These are phyloP conservation scores for Endomychus coccineus DNA, from an alignment of 2,888 invertebrate genomes.

Conservation along the genomic window DNA sequence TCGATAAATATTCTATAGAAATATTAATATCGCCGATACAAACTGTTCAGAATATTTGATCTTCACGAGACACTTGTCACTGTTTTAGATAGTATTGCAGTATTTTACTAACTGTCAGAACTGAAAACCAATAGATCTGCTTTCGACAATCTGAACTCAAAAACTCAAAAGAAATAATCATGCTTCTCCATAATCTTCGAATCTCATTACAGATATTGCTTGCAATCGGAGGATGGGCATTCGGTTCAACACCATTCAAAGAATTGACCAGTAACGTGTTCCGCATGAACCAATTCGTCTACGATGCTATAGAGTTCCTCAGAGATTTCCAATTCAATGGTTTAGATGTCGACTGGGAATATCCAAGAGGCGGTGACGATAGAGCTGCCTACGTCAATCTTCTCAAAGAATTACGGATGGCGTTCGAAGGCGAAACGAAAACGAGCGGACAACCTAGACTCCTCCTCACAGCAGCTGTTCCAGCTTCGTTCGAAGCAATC, in stretches of 20 bases:
- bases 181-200: too few species aligned
- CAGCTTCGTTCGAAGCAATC: slow-evolving; percentile 88
- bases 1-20: too few species aligned
- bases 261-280: slow-evolving; percentile 85
- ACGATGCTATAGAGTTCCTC: slow-evolving; percentile 88
- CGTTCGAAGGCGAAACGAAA: slow-evolving; percentile 86
- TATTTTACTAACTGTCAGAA: too few species aligned
- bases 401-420: slow-evolving; percentile 77
- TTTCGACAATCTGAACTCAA: too few species aligned
- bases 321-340: slow-evolving; percentile 88
- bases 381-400: slow-evolving; percentile 76
- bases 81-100: too few species aligned
- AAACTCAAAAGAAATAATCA: too few species aligned
- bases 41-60: too few species aligned
- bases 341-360: slow-evolving; percentile 91
- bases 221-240: slow-evolving; percentile 94
- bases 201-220: slow-evolving; percentile 56
- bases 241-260: slow-evolving; percentile 91
- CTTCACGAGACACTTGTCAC: too few species aligned
- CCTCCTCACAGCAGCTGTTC: slow-evolving; percentile 73
- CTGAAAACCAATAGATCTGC: too few species aligned
- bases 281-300: slow-evolving; percentile 92
- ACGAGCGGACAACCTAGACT: slow-evolving; percentile 70
- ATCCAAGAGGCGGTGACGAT: slow-evolving; percentile 84
- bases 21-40: too few species aligned